A percentile compares a stretch with the other conserved stretches of the same genome.
phyloP scores from a whole-genome alignment of 2,797 vertebrate genomes.

The Anabacerthia variegaticeps region DNA sequence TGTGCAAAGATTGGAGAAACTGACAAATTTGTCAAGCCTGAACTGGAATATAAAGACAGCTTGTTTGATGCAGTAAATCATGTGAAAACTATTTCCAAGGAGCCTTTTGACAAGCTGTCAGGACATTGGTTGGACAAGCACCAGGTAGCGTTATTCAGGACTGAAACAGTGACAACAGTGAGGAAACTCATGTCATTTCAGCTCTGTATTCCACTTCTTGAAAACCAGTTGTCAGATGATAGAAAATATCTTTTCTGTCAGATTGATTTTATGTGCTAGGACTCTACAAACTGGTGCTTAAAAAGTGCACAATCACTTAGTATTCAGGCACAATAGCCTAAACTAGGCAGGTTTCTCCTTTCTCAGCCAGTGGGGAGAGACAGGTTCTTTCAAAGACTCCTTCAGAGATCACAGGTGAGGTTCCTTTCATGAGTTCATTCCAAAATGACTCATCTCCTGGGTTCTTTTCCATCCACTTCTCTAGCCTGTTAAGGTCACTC shows the following conservation, averaged over 20 bases:
- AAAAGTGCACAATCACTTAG: background rate
- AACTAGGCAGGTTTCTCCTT: background rate
- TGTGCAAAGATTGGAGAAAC: constrained; percentile 48
- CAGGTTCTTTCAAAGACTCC: background rate
- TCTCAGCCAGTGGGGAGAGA: background rate
- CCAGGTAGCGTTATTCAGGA: constrained; percentile 5
- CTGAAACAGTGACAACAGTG: background rate
- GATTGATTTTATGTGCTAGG: background rate
- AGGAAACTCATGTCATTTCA: constrained; percentile 60
- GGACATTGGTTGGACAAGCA: constrained; percentile 38
- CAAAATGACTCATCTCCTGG: background rate
- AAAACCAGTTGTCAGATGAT: background rate
- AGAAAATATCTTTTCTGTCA: constrained; percentile 23
- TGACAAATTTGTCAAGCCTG: constrained; percentile 67
- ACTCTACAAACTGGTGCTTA: background rate
- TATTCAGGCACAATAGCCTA: background rate
- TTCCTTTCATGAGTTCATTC: background rate
- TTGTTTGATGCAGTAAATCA: constrained; percentile 68
- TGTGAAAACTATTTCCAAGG: constrained; percentile 65
- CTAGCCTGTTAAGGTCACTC: background rate
- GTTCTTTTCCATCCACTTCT: background rate
- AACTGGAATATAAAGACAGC: constrained; percentile 51
- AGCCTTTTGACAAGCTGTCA: constrained; percentile 70
- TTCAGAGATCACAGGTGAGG: background rate
- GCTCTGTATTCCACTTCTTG: constrained; percentile 12